phyloP scores from a whole-genome alignment of 2,113 vertebrate species.

The Dryoscopus gambensis region DNA sequence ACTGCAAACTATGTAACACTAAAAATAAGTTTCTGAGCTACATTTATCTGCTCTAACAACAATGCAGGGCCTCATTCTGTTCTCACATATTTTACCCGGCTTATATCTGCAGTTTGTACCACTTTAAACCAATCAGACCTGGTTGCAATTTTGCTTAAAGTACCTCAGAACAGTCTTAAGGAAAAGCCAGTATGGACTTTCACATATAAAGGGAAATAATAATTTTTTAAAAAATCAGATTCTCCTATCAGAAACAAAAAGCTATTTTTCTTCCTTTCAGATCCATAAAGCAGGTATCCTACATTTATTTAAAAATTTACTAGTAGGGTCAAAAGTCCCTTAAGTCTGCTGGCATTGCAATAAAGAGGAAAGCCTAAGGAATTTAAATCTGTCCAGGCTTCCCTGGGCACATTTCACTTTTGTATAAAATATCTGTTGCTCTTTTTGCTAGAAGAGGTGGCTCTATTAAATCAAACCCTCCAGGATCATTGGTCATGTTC shows the following conservation, averaged over 20 bases:
- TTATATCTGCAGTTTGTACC: background rate
- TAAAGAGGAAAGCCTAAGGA: conserved; percentile 37
- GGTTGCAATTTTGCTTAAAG: background rate
- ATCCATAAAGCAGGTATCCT: background rate
- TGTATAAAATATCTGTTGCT: conserved; percentile 31
- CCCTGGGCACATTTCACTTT: background rate
- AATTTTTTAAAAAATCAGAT: background rate
- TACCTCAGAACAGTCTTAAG: background rate
- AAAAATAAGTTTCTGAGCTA: background rate
- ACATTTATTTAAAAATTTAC: background rate
- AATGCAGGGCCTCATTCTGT: background rate
- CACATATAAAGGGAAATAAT: background rate
- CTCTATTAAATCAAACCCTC: conserved; percentile 23
- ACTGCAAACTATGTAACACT: background rate
- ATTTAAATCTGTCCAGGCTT: conserved; percentile 41
- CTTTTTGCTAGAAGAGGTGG: background rate
- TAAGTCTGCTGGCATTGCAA: conserved; percentile 53
- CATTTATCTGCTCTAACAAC: background rate
- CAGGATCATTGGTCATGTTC: background rate
- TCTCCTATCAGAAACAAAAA: background rate
- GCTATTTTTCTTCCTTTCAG: background rate
- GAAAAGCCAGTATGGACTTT: background rate
- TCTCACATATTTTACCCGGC: background rate
- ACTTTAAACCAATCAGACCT: background rate
- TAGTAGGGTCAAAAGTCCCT: conserved; percentile 37